Evolutionary conservation across 2,888 invertebrate genomes (phyloP).

Genomic region (Parnassius smintheus): DNA sequence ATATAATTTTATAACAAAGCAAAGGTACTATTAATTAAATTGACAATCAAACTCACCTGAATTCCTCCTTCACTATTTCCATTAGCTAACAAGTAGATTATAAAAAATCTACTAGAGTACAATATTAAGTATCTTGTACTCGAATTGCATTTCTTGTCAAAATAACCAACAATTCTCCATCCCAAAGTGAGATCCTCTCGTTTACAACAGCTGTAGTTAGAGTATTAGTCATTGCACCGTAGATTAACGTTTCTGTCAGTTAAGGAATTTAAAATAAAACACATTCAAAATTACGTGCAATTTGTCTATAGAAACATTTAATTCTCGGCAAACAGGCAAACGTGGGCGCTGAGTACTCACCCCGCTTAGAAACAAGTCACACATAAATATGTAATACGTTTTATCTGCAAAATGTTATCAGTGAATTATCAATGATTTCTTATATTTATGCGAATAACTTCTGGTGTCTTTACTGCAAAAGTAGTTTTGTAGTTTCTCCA

Average conservation of each 20-base stretch:
- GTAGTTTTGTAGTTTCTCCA: too few relatives aligned
- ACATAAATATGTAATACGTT: background rate
- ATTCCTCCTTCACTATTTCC: too few relatives aligned
- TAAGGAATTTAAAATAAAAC: constrained; percentile 3
- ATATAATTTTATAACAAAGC: too few relatives aligned
- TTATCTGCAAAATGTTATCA: background rate
- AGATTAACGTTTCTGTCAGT: constrained; percentile 2
- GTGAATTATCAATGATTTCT: too few relatives aligned
- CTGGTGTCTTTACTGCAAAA: too few relatives aligned
- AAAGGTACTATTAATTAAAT: too few relatives aligned
- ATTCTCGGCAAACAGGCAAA: background rate
- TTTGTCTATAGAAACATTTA: constrained; percentile 6
- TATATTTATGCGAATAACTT: too few relatives aligned
- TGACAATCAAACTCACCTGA: too few relatives aligned
- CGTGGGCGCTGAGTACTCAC: constrained; percentile 4
- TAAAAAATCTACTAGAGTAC: too few relatives aligned
- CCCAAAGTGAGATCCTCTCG: background rate
- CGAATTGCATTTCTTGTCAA: background rate
- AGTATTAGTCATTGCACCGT: background rate
- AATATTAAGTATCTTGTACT: background rate
- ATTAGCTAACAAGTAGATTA: too few relatives aligned
- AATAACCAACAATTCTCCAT: background rate
- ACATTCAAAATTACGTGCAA: constrained; percentile 6
- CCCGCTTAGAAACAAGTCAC: background rate
- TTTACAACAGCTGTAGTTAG: background rate